Base-by-base conservation (phyloP, 2,797 vertebrate species). In the Morus bassanus region DNA sequence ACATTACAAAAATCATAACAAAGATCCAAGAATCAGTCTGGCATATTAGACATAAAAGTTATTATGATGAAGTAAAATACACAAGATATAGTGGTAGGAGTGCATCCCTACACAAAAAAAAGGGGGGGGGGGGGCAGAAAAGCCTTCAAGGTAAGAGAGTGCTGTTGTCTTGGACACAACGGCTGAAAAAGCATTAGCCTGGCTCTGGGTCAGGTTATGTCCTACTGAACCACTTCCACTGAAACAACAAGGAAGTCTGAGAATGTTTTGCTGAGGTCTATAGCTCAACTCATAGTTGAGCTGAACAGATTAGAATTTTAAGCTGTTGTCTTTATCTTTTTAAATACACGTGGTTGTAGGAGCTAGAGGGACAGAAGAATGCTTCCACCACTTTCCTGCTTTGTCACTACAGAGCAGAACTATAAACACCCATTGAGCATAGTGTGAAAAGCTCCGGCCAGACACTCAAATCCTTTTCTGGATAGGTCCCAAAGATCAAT, bases 401-500 rank as follows among this genome's bases (percentile, higher is more conserved):
- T 77, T 89, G 78, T 88, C 93, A 91, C 85, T 74, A 87, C 85
- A 89, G 87, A 92, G 72, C 87, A 78, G n/a, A 88, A 72, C 50
- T 53, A 72, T 48, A 64, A 92, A 92, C 68, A 60, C 5, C 50
- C 69, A 81, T 3, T 37, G 48, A 77, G 60, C 79, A 53, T 0
- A 54, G 72, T 0, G 0, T 68, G 73, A 96, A 96, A 96, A 92
- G 91, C 87, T 93, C 53, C 4, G 11, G 91, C 85, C 91, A 95
- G 95, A 94, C 92, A 93, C 69, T 54, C 75, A 95, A 96, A 95
- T 96, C 89, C 91, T 91, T 27, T 85, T 56, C 92, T 97, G 95
- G 91, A 91, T 25, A 91, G 53, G 69, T 69, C 91, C 82, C 95
- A 94, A 93, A 92, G 88, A 91, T 86, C 85, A 96, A 93, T 93